phyloP scores from a whole-genome alignment of 2,888 invertebrate species.

The Synergus japonicus region DNA sequence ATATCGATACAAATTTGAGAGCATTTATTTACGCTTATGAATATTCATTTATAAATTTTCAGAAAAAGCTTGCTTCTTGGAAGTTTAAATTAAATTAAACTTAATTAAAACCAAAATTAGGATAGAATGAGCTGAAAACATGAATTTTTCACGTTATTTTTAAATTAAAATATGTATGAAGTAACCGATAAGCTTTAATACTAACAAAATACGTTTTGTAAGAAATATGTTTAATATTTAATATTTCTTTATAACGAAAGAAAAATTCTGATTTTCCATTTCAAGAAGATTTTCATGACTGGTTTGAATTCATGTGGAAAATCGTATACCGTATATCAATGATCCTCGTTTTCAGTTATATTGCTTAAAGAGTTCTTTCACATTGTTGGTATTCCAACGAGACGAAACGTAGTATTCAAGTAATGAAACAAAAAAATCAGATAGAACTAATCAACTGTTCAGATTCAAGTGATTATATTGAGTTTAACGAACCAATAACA shows the following conservation, averaged over 20 bases:
- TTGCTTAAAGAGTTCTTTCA: not conserved
- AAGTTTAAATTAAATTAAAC: no score
- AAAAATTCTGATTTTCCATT: not conserved
- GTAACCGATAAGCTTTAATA: no score
- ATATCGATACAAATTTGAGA: not conserved
- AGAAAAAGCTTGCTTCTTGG: not conserved
- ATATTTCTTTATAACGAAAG: no score
- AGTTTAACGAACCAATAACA: constrained; percentile 7
- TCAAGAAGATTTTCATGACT: not conserved
- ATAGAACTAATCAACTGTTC: not conserved
- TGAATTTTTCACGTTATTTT: no score
- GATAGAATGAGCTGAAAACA: no score
- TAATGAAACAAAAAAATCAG: not conserved
- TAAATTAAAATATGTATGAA: no score
- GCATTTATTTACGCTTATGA: not conserved
- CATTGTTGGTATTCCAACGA: not conserved
- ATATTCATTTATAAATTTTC: not conserved
- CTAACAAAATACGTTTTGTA: no score
- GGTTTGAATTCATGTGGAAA: constrained; percentile 6
- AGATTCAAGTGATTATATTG: constrained; percentile 11
- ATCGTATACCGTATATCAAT: not conserved
- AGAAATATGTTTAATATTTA: no score
- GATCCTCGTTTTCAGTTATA: not conserved
- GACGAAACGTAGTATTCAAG: not conserved
- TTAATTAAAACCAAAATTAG: no score